Evolutionary conservation across 2,797 vertebrate genomes (phyloP), one percentile per base, ranked within the genome.

Genomic region (Cossypha dichroa): DNA sequence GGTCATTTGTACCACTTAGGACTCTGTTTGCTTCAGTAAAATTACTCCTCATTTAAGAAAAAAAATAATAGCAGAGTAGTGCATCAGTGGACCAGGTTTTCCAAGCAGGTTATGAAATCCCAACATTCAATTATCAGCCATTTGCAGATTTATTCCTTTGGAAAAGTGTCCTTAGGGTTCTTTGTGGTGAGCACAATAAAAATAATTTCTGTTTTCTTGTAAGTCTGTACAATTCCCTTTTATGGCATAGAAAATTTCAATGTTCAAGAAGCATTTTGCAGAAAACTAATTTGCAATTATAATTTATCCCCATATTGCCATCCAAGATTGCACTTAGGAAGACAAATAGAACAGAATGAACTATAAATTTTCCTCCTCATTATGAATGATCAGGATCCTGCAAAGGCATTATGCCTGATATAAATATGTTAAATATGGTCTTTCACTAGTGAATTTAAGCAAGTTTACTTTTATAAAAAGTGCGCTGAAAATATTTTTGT

Each of bases 241-340:
- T 46, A 95, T 64, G 46, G 56, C 49, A 54, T 8, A 86, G 43
- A 84, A 92, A 90, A 90, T 46, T 73, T 89, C 34, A 46, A 5
- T n/a, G 26, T 59, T 91, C 41, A 72, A 85, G 68, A 74, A 75
- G 38, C 10, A 73, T 72, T 91, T 89, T 66, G 52, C 40, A 79
- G 69, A 75, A 81, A 82, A 85, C 68, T 82, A 76, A 75, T 89
- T 62, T 93, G 51, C 89, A 92, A 81, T 81, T 93, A n/a, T 68
- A 95, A 90, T 91, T 94, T 93, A 55, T 92, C 58, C 76, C 73
- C 31, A 55, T 66, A 80, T 93, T 88, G 64, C 78, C 46, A 63
- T 68, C 83, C 48, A 83, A 77, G 64, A 85, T 87, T 83, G 38
- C 73, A 78, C 43, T 88, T 84, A 72, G 54, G 43, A 93, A 94